Percentiles rank a stretch among this genome's conserved stretches.
These are phyloP conservation scores for Polyommatus icarus DNA, from an alignment of 2,888 invertebrate genomes.

Conservation along the genomic window DNA sequence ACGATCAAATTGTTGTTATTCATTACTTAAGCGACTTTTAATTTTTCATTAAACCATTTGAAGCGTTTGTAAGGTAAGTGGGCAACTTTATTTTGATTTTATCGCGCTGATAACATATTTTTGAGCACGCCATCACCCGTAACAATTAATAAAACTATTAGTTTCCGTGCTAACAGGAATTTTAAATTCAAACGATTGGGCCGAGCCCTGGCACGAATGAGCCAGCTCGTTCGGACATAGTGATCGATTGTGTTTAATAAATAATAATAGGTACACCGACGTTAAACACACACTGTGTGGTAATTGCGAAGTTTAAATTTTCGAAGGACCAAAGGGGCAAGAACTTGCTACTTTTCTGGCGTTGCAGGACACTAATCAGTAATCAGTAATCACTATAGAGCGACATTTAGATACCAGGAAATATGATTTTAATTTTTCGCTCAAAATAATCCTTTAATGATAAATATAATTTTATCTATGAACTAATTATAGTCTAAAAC, in stretches of 20 bases:
- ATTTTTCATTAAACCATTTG: slow-evolving; percentile 11
- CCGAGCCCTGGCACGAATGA: neutral
- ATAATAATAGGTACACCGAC: neutral
- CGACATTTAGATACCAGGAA: too few relatives aligned
- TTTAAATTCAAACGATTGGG: neutral
- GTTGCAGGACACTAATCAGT: too few relatives aligned
- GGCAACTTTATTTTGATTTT: neutral
- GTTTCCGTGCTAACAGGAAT: neutral
- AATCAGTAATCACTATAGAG: too few relatives aligned
- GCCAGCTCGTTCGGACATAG: neutral
- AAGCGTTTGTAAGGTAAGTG: neutral
- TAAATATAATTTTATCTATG: too few relatives aligned
- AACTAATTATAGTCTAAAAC: too few relatives aligned
- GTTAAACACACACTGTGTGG: neutral
- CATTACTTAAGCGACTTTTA: slow-evolving; percentile 7
- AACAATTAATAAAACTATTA: neutral
- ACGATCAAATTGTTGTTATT: slow-evolving; percentile 21
- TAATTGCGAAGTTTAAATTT: neutral
- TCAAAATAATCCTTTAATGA: too few relatives aligned
- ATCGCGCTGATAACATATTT: neutral
- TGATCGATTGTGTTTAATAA: neutral
- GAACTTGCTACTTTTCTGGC: too few relatives aligned
- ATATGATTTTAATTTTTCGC: too few relatives aligned
- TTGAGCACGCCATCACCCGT: neutral
- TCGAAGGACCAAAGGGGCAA: too few relatives aligned